Percentiles rank a stretch among this genome's conserved stretches.
phyloP scores from a whole-genome alignment of 2,113 vertebrate genomes.

The Callorhinus ursinus region DNA sequence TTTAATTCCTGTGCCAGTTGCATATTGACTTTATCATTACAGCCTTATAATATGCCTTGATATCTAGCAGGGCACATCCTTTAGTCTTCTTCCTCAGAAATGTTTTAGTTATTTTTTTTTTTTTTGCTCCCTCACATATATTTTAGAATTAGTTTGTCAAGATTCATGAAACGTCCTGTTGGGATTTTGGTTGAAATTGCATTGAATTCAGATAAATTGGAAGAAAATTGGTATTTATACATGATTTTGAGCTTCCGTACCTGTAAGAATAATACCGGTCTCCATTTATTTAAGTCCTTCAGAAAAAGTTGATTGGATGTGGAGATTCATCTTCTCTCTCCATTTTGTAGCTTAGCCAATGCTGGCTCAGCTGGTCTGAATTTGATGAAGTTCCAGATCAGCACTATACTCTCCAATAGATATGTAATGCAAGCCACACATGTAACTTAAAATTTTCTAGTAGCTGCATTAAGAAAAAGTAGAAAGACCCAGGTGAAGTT shows the following conservation, averaged over 20 bases:
- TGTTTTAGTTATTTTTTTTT: neutral
- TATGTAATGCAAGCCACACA: neutral
- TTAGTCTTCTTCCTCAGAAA: neutral
- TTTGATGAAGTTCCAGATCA: neutral
- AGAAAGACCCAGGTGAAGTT: neutral
- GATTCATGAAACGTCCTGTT: neutral
- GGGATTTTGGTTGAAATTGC: neutral
- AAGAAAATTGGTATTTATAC: neutral
- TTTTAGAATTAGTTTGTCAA: constrained; percentile 19
- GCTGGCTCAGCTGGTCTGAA: neutral
- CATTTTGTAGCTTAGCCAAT: neutral
- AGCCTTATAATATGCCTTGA: neutral
- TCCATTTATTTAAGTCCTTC: neutral
- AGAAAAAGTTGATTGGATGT: neutral
- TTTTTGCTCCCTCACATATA: neutral
- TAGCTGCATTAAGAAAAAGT: neutral
- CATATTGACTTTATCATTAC: neutral
- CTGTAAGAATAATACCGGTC: neutral
- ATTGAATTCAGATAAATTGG: neutral
- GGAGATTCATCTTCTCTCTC: neutral
- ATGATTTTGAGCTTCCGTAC: neutral
- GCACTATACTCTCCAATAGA: neutral
- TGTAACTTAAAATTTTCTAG: neutral
- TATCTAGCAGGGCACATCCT: neutral
- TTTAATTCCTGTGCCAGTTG: neutral